Base-by-base conservation (phyloP, 2,113 vertebrate genomes). In the Eidolon helvum region DNA sequence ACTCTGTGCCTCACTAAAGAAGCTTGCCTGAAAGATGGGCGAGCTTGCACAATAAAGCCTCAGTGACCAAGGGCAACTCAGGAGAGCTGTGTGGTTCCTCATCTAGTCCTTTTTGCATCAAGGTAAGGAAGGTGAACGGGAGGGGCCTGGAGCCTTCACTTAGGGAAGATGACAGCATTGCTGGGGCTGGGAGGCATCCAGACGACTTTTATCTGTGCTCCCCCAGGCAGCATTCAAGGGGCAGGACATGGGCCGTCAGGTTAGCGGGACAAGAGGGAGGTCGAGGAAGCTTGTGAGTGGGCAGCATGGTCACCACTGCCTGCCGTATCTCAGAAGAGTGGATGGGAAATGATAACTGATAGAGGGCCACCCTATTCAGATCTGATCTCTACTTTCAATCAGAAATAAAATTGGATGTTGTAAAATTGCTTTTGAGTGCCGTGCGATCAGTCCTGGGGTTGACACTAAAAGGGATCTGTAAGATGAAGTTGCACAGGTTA, bases 241-340 rank as follows among this genome's bases (percentile, higher is more conserved):
- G 45, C 38, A 22, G 82, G 66, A 10, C 61, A n/a, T 24, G 57
- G 48, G 10, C 40, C 16, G 12, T 28, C 33, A 71, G 74, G 16
- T 33, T 9, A 21, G 28, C 1, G 0, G 55, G 26, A 45, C 5
- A 4, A 16, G 61, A 53, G 55, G 30, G 69, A 48, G 45, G 50
- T n/a, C 2, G 5, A 22, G 66, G 77, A 22, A 26, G 14, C 33
- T 69, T 2, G 0, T 0, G 33, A 33, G 48, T 0, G 1, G 71
- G 53, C 21, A 28, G 0, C 18, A 0, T 21, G 28, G 24, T 28
- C 53, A 2, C 35, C 10, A 14, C 55, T 40, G 15, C 14, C 50
- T 91, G 63, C 69, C 0, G 0, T 57, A 0, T 45, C 14, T 19
- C 22, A 5, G 40, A 35, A 63, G 72, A 9, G 22, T 12, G 12